Evolutionary conservation across 35 echinoderm and acorn worm genomes (phyloP).

Genomic region (Ptychodera flava): DNA sequence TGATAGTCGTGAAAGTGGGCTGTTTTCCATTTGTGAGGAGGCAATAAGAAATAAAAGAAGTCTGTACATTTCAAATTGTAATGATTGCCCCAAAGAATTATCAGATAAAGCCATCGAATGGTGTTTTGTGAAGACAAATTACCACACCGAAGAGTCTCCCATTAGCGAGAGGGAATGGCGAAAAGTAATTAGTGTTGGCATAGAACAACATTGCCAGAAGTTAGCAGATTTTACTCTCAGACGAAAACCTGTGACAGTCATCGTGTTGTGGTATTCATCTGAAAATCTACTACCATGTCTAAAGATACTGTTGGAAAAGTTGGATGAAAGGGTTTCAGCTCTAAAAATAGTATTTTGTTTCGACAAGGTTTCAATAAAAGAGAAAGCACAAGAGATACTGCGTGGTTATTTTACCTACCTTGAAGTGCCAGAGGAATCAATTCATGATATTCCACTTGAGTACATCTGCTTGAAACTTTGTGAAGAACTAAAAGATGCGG

Average conservation of each 20-base stretch:
- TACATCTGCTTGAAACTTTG: constrained; percentile 9
- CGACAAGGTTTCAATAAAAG: neutral
- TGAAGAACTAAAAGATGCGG: neutral
- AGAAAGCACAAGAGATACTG: neutral
- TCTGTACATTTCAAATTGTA: too few relatives aligned
- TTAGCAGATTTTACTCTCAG: constrained; percentile 4
- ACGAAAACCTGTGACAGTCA: constrained; percentile 14
- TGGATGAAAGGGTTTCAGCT: constrained; percentile 7
- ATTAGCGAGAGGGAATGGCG: too few relatives aligned
- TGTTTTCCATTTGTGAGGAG: too few relatives aligned
- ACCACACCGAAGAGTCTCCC: too few relatives aligned
- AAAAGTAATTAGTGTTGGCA: neutral
- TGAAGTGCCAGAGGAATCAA: neutral
- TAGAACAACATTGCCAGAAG: constrained; percentile 18
- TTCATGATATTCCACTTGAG: constrained; percentile 18
- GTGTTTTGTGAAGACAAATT: too few relatives aligned
- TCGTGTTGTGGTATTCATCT: constrained; percentile 35
- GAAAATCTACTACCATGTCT: neutral
- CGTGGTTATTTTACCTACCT: neutral
- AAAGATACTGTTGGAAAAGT: neutral
- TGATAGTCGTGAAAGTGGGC: too few relatives aligned
- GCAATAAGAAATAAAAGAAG: too few relatives aligned
- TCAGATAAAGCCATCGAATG: too few relatives aligned
- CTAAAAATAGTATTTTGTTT: constrained; percentile 14
- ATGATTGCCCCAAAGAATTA: too few relatives aligned